phyloP scores from a whole-genome alignment of 2,797 vertebrate genomes.

The Megaceryle alcyon region DNA sequence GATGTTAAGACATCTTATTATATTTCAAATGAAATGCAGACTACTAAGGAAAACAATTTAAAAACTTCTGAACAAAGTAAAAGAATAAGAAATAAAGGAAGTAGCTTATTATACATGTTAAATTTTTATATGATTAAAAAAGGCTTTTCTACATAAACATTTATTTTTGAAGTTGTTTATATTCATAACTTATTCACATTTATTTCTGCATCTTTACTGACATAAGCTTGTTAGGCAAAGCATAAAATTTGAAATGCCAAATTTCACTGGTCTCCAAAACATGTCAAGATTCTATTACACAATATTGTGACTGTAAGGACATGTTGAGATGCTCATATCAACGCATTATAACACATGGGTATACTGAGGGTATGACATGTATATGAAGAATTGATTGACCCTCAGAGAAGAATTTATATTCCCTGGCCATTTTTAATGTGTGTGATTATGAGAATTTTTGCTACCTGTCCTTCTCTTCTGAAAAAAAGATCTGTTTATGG shows the following conservation, averaged over 20 bases:
- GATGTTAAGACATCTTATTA: not conserved
- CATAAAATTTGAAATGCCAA: slow-evolving; percentile 37
- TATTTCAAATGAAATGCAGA: slow-evolving; percentile 20
- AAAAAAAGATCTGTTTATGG: not conserved
- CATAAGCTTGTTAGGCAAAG: not conserved
- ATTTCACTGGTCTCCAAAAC: not conserved
- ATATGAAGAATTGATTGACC: not conserved
- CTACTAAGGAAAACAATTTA: not conserved
- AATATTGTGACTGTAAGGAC: not conserved
- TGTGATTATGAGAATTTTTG: not conserved
- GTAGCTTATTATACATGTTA: not conserved
- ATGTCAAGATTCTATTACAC: not conserved
- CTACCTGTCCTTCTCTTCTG: not conserved
- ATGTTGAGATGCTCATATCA: not conserved
- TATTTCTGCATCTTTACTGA: slow-evolving; percentile 9
- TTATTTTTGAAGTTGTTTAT: not conserved
- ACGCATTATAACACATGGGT: not conserved
- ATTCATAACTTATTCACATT: not conserved
- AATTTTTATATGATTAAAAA: not conserved
- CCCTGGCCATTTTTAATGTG: not conserved
- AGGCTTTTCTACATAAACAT: not conserved
- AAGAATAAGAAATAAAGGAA: not conserved
- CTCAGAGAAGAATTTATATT: not conserved
- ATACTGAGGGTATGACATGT: not conserved
- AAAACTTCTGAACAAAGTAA: not conserved